These are phyloP conservation scores for Micronycteris hirsuta DNA, from an alignment of 2,113 vertebrate species.

Conservation along the genomic window DNA sequence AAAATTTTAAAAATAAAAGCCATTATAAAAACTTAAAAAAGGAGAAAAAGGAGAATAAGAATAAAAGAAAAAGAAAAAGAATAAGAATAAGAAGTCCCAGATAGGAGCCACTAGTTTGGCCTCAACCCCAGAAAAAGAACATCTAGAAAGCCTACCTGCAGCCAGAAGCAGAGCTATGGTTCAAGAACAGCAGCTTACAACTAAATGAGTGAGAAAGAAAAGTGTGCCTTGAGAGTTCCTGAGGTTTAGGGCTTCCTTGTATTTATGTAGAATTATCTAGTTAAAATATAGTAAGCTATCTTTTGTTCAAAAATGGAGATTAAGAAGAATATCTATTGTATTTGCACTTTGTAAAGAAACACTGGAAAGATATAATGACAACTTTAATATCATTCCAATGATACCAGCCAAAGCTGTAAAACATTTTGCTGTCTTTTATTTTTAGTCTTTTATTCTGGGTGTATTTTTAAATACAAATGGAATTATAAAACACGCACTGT, in stretches of 20 bases:
- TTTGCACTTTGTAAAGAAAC: not conserved
- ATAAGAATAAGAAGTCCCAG: not conserved
- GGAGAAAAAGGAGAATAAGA: no score
- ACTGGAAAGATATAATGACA: not conserved
- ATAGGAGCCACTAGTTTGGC: not conserved
- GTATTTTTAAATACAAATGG: constrained; percentile 4
- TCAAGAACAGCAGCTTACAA: not conserved
- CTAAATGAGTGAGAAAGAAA: not conserved
- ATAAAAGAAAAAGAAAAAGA: no score
- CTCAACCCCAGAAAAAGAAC: not conserved
- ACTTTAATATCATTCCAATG: not conserved
- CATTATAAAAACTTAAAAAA: no score
- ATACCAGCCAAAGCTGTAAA: not conserved
- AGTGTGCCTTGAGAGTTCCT: not conserved
- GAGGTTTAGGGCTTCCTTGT: not conserved
- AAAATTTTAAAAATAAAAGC: no score
- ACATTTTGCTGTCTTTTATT: not conserved
- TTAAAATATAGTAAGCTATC: not conserved
- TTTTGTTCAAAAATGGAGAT: not conserved
- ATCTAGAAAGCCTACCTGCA: not conserved
- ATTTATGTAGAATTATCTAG: not conserved
- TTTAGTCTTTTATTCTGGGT: not conserved
- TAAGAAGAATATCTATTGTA: not conserved
- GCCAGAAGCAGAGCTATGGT: not conserved
- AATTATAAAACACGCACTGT: not conserved